A percentile compares a stretch with the other conserved stretches of the same genome.
Evolutionary conservation across 1,140 invertebrate species (phyloP).

Genomic region (Tribolium madens): DNA sequence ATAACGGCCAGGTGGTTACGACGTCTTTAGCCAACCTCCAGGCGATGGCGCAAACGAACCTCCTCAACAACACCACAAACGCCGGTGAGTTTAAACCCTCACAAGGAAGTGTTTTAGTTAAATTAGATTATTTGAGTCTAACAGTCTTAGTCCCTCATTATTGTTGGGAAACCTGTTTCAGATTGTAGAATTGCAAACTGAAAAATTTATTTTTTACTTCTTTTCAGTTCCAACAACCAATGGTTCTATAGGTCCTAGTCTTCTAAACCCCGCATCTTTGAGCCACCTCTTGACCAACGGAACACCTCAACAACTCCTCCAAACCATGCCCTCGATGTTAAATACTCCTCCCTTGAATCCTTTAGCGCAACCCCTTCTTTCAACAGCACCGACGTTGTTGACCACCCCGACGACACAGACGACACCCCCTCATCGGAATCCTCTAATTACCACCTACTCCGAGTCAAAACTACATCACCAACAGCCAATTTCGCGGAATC

Average conservation of each 20-base stretch:
- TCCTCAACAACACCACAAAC: slow-evolving; percentile 64
- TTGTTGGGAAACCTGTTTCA: too few species aligned
- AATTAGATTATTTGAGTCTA: not conserved
- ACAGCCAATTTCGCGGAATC: slow-evolving; percentile 48
- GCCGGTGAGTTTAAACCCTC: slow-evolving; percentile 54
- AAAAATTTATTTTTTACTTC: not conserved
- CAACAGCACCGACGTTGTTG: slow-evolving; percentile 67
- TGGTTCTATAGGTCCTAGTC: slow-evolving; percentile 62
- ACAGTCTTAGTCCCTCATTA: not conserved
- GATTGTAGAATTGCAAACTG: too few species aligned
- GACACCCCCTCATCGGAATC: slow-evolving; percentile 37
- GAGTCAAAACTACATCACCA: slow-evolving; percentile 40
- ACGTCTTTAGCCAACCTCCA: slow-evolving; percentile 86
- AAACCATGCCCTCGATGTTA: slow-evolving; percentile 73
- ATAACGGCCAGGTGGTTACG: slow-evolving; percentile 86
- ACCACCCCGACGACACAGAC: slow-evolving; percentile 62
- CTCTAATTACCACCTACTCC: slow-evolving; percentile 57
- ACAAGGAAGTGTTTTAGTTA: slow-evolving; percentile 5
- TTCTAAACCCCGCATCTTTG: slow-evolving; percentile 74
- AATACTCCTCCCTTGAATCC: slow-evolving; percentile 65
- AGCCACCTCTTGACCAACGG: slow-evolving; percentile 79
- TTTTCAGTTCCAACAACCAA: slow-evolving; percentile 65
- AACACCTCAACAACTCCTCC: slow-evolving; percentile 74
- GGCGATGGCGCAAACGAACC: slow-evolving; percentile 75
- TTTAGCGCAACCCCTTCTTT: slow-evolving; percentile 66